Evolutionary conservation across 2,888 invertebrate genomes (phyloP).

Genomic region (Tinea semifulvella): DNA sequence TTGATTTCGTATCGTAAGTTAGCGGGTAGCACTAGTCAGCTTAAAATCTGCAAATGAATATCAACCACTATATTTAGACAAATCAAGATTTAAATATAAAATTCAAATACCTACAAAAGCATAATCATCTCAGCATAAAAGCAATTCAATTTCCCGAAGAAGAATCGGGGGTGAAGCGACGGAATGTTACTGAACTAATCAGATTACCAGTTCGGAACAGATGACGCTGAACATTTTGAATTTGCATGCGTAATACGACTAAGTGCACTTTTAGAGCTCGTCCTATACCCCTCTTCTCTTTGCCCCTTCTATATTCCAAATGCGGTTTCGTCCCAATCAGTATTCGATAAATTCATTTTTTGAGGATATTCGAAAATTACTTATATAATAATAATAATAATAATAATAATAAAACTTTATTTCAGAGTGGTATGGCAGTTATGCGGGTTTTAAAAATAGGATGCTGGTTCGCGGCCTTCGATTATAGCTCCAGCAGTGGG

Average conservation of each 20-base stretch:
- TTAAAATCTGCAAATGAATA: no score
- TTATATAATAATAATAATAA: no score
- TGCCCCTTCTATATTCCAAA: conserved; percentile 1
- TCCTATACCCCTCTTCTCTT: conserved; percentile 27
- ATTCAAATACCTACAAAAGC: no score
- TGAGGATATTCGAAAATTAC: conserved; percentile 16
- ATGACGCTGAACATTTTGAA: conserved; percentile 41
- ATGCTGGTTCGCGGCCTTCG: no score
- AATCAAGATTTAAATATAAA: no score
- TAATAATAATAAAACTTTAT: no score
- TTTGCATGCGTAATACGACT: conserved; percentile 54
- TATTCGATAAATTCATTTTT: conserved; percentile 19
- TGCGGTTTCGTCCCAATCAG: conserved; percentile 1
- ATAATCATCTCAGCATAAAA: background rate
- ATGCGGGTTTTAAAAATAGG: no score
- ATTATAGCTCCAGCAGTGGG: no score
- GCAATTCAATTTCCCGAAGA: background rate
- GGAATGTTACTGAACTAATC: conserved; percentile 30
- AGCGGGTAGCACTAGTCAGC: no score
- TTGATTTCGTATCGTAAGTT: no score
- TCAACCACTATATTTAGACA: no score
- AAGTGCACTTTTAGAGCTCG: conserved; percentile 49
- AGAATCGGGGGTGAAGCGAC: background rate
- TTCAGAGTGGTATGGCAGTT: no score
- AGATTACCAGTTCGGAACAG: conserved; percentile 37